Conservation (phyloP, 2,797 vertebrate genomes). For the Streptopelia turtur region DNA sequence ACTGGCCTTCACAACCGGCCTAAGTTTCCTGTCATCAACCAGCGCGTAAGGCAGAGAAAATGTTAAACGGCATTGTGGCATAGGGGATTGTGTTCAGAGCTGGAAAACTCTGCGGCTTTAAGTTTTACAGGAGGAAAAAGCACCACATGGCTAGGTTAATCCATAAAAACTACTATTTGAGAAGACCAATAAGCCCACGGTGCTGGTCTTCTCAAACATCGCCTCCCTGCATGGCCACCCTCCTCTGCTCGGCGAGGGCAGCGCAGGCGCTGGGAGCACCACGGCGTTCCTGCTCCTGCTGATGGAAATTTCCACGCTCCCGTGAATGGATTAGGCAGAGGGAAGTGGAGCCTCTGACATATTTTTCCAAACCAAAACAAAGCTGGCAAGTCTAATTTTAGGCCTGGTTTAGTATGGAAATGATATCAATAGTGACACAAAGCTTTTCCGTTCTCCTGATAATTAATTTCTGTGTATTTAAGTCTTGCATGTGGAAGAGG, state of each 20-base stretch:
- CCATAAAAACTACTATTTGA: neutral
- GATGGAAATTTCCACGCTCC: neutral
- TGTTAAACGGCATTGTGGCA: fast-evolving
- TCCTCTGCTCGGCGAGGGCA: neutral
- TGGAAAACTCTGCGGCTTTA: neutral
- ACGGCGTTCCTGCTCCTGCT: neutral
- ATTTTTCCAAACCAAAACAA: conserved; percentile 46
- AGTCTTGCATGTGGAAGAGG: neutral
- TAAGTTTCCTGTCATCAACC: neutral
- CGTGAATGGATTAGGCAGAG: neutral
- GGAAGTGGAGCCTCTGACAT: conserved; percentile 27
- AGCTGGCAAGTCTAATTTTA: conserved; percentile 53
- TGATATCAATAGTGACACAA: conserved; percentile 11
- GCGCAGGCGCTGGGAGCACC: fast-evolving
- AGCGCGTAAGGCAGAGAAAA: fast-evolving
- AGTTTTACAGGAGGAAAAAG: neutral
- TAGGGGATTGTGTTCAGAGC: neutral
- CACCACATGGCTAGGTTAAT: neutral
- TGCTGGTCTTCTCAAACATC: fast-evolving
- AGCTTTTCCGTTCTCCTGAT: neutral
- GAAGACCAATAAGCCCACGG: neutral
- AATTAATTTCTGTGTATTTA: neutral
- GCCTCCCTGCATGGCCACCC: neutral
- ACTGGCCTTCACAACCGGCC: neutral
- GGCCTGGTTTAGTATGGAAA: conserved; percentile 44